Conservation (phyloP, 2,888 invertebrate species). For the Drosophila acutilabella region DNA sequence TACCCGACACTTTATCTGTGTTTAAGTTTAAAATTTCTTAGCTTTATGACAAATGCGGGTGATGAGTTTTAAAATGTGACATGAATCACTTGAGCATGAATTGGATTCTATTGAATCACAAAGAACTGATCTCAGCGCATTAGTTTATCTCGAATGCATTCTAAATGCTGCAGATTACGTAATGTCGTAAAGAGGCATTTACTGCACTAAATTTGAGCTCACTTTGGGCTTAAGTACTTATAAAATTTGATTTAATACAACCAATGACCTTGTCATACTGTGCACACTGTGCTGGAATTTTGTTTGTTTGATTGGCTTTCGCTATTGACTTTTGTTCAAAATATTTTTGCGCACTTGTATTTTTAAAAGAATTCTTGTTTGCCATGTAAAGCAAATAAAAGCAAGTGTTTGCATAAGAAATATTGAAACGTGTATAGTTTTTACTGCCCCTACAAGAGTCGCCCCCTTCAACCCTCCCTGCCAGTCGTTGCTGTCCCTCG, state of each 20-base stretch:
- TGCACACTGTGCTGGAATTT: constrained; percentile 26
- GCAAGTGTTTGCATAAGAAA: constrained; percentile 29
- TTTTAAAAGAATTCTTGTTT: not conserved
- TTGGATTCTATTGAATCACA: too few species aligned
- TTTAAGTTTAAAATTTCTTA: too few species aligned
- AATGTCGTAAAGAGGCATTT: too few species aligned
- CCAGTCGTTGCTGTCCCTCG: not conserved
- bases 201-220: too few species aligned
- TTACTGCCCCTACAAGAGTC: not conserved
- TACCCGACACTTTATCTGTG: too few species aligned
- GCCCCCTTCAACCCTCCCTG: not conserved
- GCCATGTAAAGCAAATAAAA: constrained; percentile 7
- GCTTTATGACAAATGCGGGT: too few species aligned
- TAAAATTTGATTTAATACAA: not conserved
- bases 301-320: constrained; percentile 35
- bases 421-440: constrained; percentile 49
- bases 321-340: constrained; percentile 18
- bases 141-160: too few species aligned
- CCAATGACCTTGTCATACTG: constrained; percentile 39
- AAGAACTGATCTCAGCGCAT: too few species aligned
- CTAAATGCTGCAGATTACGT: too few species aligned
- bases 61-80: too few species aligned
- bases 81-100: too few species aligned
- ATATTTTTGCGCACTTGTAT: not conserved
- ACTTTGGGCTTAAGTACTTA: too few species aligned